Base-by-base conservation (phyloP, 2,797 vertebrate genomes). In the Carduelis carduelis region DNA sequence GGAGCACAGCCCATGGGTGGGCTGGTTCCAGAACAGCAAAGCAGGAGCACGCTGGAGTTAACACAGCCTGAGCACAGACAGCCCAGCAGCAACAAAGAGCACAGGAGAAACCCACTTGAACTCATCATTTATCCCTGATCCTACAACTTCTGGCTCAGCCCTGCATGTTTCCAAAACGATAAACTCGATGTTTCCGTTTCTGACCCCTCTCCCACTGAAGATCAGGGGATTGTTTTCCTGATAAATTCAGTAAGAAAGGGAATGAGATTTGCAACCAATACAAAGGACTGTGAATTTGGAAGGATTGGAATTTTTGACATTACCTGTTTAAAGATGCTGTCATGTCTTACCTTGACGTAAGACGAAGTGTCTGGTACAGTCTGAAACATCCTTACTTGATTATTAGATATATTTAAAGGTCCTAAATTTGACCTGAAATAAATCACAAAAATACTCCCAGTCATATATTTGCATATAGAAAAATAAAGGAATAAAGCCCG, bases 261-360 rank as follows among this genome's bases (percentile, higher is more conserved):
- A 92, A 61, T 0, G 24, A 83, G 23, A 37, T 87, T 95, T 92
- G 66, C 49, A 90, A 41, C 34, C 12, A 39, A 80, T 1, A 83
- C 15, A 94, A 75, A 70, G 0, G 3, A 74, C 2, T 27, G 46
- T 43, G 41, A 90, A 83, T 79, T 75, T 37, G 23, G 26, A 82
- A 96, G 83, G 70, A 86, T 53, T 90, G 78, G 60, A 32, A 96
- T 80, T 94, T 92, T 94, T 50, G 92, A 96, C 92, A 97, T 98
- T 98, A 99, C 98, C 98, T 99, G 98, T 84, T 98, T 94, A 98
- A 98, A 98, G 97, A 97, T 96, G 98, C 96, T 98, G 96, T 98
- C 98, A 92, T 97, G 98, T 99, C 99, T 99, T 99, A 99, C 99
- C 99, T 99, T 99, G 98, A 99, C 98, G 98, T 99, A 99, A 99